phyloP scores from a whole-genome alignment of 2,113 vertebrate species.

The Pollachius pollachius region DNA sequence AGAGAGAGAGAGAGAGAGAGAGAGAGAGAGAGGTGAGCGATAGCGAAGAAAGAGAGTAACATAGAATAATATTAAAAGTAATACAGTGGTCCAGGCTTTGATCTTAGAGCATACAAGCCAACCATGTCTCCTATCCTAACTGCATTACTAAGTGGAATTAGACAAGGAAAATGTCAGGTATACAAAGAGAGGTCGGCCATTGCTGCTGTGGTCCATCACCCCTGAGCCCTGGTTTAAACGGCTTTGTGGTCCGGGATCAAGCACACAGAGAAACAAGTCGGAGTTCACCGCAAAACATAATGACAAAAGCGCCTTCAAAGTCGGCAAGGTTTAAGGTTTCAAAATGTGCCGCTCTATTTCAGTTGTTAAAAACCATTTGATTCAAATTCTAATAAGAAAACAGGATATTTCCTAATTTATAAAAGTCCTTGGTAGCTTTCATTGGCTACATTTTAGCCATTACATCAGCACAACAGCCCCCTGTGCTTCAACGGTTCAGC shows the following conservation, averaged over 20 bases:
- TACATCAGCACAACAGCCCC: conserved; percentile 20
- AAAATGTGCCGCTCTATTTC: background rate
- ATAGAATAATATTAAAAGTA: no score
- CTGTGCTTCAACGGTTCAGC: conserved; percentile 35
- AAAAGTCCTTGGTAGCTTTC: conserved; percentile 29
- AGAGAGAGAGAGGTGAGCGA: no score
- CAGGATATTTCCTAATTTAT: conserved; percentile 17
- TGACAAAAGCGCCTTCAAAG: background rate
- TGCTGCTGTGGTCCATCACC: conserved; percentile 2
- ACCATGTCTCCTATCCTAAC: conserved; percentile 20
- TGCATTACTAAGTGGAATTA: conserved; percentile 20
- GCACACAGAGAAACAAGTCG: conserved; percentile 25
- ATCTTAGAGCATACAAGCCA: conserved; percentile 18
- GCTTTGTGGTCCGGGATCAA: conserved; percentile 5
- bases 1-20: no score
- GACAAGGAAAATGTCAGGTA: conserved; percentile 19
- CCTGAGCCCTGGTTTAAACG: background rate
- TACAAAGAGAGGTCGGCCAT: conserved; percentile 18
- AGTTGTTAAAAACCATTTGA: background rate
- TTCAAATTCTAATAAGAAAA: conserved; percentile 18
- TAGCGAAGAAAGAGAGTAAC: no score
- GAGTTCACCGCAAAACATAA: conserved; percentile 12
- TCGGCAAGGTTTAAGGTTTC: background rate
- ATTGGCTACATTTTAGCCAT: conserved; percentile 1
- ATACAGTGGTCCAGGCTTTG: conserved; percentile 29